Percentiles rank a stretch among this genome's conserved stretches.
phyloP scores from a whole-genome alignment of 2,113 vertebrate species.

The Patagioenas fasciata region DNA sequence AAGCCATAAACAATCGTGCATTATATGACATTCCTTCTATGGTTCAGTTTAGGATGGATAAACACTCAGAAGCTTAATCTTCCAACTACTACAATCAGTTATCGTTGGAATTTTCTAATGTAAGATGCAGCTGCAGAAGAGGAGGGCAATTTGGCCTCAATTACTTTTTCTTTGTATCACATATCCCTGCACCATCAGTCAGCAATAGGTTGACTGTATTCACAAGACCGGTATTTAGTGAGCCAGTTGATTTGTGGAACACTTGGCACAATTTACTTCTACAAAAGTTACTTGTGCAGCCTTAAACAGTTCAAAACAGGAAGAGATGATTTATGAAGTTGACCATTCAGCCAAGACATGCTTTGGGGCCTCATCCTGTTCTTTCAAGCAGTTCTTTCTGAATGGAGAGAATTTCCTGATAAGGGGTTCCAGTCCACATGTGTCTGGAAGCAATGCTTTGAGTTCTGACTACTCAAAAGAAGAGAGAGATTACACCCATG shows the following conservation, averaged over 20 bases:
- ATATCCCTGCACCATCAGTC: neutral
- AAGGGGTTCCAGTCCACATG: neutral
- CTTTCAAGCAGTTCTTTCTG: neutral
- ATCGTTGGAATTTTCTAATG: neutral
- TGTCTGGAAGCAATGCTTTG: neutral
- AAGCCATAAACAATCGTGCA: neutral
- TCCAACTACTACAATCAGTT: neutral
- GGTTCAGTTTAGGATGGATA: neutral
- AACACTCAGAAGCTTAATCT: neutral
- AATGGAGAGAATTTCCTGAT: neutral
- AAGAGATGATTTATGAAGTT: neutral
- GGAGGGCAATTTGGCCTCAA: neutral
- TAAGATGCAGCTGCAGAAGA: neutral
- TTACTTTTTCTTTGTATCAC: neutral
- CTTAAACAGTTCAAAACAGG: neutral
- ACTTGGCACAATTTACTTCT: neutral
- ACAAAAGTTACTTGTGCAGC: neutral
- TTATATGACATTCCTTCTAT: neutral
- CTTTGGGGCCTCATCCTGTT: neutral
- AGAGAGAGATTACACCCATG: neutral
- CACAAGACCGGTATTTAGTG: neutral
- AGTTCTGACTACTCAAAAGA: neutral
- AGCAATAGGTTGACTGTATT: neutral
- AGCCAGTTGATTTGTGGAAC: neutral
- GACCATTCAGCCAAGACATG: neutral